phyloP scores from a whole-genome alignment of 2,113 vertebrate genomes.

The Phaethornis superciliosus region DNA sequence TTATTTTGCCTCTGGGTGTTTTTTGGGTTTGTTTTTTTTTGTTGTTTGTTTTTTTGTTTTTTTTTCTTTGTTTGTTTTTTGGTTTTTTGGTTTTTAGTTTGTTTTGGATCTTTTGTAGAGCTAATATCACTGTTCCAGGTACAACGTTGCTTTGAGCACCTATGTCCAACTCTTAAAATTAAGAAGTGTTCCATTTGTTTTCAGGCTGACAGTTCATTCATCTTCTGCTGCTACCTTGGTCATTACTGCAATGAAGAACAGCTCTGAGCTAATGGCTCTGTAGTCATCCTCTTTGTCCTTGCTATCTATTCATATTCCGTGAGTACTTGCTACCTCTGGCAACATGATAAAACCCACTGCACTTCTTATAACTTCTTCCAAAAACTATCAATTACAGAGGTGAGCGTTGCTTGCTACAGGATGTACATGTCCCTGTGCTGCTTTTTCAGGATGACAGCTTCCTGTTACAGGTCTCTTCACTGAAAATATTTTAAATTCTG shows the following conservation, averaged over 20 bases:
- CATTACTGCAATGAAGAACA: constrained; percentile 24
- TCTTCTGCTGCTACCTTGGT: constrained; percentile 9
- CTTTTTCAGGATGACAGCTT: not conserved
- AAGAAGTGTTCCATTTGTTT: constrained; percentile 46
- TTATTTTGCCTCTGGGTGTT: not conserved
- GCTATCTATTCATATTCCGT: constrained; percentile 24
- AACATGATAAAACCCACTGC: constrained; percentile 24
- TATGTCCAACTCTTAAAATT: constrained; percentile 34
- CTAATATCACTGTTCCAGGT: not conserved
- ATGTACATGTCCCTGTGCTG: not conserved
- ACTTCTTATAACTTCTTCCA: not conserved
- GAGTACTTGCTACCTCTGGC: not conserved
- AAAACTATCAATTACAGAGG: not conserved
- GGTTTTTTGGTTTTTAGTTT: too few relatives aligned
- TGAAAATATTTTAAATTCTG: not conserved
- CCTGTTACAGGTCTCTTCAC: not conserved
- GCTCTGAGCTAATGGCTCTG: constrained; percentile 24
- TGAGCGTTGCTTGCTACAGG: not conserved
- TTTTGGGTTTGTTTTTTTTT: too few relatives aligned
- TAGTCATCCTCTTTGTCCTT: constrained; percentile 61
- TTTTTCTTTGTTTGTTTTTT: too few relatives aligned
- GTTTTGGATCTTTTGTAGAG: not conserved
- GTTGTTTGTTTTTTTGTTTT: too few relatives aligned
- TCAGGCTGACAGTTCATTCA: constrained; percentile 46
- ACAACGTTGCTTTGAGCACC: not conserved